Percentiles rank a stretch among this genome's conserved stretches.
Evolutionary conservation across 2,113 vertebrate genomes (phyloP).

Genomic region (Saguinus midas): DNA sequence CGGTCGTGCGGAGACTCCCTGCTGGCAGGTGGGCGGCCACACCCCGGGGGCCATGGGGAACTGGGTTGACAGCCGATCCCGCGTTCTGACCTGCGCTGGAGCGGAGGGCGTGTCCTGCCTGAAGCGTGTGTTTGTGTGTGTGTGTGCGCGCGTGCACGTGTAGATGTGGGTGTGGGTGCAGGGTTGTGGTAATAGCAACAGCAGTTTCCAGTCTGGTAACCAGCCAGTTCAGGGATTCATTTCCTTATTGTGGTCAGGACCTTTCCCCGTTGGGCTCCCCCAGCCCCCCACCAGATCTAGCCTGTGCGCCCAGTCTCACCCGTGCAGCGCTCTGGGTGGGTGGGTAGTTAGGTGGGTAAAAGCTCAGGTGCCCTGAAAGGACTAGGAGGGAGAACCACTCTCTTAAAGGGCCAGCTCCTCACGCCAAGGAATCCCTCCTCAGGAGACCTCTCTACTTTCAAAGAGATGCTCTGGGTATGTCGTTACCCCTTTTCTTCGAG

Average conservation of each 20-base stretch:
- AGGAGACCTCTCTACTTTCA: not conserved
- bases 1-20: not conserved
- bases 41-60: conserved; percentile 38
- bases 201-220: not conserved
- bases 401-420: conserved; percentile 55
- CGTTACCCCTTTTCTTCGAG: not conserved
- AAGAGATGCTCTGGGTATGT: conserved; percentile 23
- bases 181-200: not conserved
- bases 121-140: not conserved
- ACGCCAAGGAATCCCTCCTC: not conserved
- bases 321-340: not conserved
- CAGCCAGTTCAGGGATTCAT: conserved; percentile 37
- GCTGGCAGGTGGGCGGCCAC: conserved; percentile 70
- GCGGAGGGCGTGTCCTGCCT: conserved; percentile 70
- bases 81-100: not conserved
- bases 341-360: not conserved
- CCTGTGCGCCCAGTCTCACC: not conserved
- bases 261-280: too few relatives aligned
- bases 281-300: not conserved
- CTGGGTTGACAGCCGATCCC: not conserved
- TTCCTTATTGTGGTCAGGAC: conserved; percentile 29
- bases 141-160: not conserved
- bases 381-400: not conserved
- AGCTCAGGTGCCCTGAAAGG: not conserved
- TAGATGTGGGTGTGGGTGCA: not conserved